Evolutionary conservation across 1,140 invertebrate genomes (phyloP).

Genomic region (Caenorhabditis briggsae): DNA sequence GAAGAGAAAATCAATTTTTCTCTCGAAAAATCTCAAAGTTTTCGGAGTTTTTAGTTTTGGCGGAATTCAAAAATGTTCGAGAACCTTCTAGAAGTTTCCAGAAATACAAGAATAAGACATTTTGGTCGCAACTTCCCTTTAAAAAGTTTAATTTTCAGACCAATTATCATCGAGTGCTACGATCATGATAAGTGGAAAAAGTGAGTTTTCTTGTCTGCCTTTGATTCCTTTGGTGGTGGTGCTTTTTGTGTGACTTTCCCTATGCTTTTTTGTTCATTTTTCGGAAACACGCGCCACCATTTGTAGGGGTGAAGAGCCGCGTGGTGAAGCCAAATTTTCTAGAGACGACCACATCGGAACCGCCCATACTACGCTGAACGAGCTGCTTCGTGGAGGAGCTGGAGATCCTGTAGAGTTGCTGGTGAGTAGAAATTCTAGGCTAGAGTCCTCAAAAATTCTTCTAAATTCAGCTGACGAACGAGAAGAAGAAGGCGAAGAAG

Average conservation of each 20-base stretch:
- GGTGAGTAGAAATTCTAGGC: neutral
- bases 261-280: neutral
- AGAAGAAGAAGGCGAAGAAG: slow-evolving; percentile 76
- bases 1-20: no score
- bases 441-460: neutral
- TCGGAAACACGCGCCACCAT: neutral
- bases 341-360: slow-evolving; percentile 79
- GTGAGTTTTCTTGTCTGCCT: neutral
- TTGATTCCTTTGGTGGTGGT: neutral
- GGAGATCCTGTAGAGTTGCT: slow-evolving; percentile 35
- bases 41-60: no score
- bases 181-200: slow-evolving; percentile 63
- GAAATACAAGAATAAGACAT: no score
- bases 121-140: no score
- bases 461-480: slow-evolving; percentile 78
- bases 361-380: slow-evolving; percentile 78
- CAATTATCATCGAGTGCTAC: slow-evolving; percentile 67
- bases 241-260: no score
- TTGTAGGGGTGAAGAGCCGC: slow-evolving; percentile 46
- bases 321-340: slow-evolving; percentile 50
- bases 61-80: no score
- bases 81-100: no score
- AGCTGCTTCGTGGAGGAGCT: slow-evolving; percentile 73
- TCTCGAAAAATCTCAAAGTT: no score
- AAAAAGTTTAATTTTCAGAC: slow-evolving; percentile 6